Percentiles rank a stretch among this genome's conserved stretches.
These are phyloP conservation scores for Vireo altiloquus DNA, from an alignment of 2,113 vertebrate species.

Conservation along the genomic window DNA sequence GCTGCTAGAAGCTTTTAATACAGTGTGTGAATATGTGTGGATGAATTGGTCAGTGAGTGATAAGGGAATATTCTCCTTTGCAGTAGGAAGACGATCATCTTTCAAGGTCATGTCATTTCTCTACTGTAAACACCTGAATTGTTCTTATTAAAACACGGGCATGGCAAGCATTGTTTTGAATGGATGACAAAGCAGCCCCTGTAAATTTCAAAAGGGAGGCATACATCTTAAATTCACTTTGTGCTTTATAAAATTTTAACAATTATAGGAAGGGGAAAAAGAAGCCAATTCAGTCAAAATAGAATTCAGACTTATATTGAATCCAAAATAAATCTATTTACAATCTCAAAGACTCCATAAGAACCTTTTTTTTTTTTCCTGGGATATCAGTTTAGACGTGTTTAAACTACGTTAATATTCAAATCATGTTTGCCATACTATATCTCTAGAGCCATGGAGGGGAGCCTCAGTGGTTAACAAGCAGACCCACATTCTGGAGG, in stretches of 20 bases:
- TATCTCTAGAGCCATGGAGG: background rate
- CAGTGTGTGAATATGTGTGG: background rate
- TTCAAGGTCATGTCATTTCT: background rate
- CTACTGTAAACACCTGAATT: background rate
- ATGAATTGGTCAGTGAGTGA: background rate
- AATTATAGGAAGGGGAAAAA: background rate
- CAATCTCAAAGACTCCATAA: background rate
- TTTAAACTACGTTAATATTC: background rate
- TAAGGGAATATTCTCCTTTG: background rate
- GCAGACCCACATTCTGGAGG: background rate
- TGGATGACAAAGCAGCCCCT: background rate
- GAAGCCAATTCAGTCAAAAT: background rate
- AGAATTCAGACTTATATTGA: background rate
- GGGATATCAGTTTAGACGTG: background rate
- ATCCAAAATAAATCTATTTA: background rate
- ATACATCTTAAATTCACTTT: background rate
- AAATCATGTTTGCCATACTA: background rate
- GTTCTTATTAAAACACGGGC: background rate
- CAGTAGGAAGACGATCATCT: background rate
- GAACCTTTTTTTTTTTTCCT: background rate
- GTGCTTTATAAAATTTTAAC: background rate
- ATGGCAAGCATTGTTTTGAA: background rate
- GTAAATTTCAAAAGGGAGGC: background rate
- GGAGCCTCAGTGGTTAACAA: background rate
- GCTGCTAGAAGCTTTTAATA: background rate